Percentiles rank a stretch among this genome's conserved stretches.
Conservation (phyloP, 1,140 invertebrate genomes). For the Drosophila bifasciata region DNA sequence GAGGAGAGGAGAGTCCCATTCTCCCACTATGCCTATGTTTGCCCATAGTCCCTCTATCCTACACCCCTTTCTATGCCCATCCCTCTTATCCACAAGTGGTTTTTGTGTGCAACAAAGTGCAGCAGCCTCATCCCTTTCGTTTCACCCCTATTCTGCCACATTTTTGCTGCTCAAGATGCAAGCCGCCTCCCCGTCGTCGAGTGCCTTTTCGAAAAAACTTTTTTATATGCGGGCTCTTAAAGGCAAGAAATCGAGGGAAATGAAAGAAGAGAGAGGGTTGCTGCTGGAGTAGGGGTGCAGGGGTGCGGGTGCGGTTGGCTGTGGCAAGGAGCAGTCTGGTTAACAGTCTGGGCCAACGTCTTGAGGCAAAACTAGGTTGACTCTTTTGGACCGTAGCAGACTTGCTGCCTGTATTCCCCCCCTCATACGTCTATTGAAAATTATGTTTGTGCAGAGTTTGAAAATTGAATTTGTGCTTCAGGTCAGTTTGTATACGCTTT, state of each 20-base stretch:
- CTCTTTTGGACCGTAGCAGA: not conserved
- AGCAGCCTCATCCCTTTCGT: slow-evolving; percentile 20
- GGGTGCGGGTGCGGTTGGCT: too few relatives aligned
- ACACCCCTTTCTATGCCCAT: not conserved
- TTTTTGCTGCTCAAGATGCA: slow-evolving; percentile 34
- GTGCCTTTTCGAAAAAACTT: slow-evolving; percentile 43
- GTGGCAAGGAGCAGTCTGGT: slow-evolving; percentile 25
- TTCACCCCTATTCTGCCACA: slow-evolving; percentile 18
- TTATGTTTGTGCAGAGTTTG: slow-evolving; percentile 63
- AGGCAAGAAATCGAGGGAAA: not conserved
- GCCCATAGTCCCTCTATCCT: not conserved
- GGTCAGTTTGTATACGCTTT: slow-evolving; percentile 1
- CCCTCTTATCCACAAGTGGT: slow-evolving; percentile 28
- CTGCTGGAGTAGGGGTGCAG: too few relatives aligned
- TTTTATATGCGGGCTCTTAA: slow-evolving; percentile 49
- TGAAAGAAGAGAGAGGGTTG: too few relatives aligned
- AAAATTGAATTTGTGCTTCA: slow-evolving; percentile 63
- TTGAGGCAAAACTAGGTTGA: slow-evolving; percentile 69
- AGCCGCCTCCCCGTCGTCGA: slow-evolving; percentile 37
- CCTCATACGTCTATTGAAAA: slow-evolving; percentile 43
- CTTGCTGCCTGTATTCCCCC: too few relatives aligned
- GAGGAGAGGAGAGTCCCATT: too few relatives aligned
- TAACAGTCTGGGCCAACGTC: slow-evolving; percentile 43
- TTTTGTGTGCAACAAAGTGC: slow-evolving; percentile 48
- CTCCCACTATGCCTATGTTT: not conserved